These are phyloP conservation scores for Acrocephalus scirpaceus DNA, from an alignment of 2,797 vertebrate genomes.

Conservation along the genomic window DNA sequence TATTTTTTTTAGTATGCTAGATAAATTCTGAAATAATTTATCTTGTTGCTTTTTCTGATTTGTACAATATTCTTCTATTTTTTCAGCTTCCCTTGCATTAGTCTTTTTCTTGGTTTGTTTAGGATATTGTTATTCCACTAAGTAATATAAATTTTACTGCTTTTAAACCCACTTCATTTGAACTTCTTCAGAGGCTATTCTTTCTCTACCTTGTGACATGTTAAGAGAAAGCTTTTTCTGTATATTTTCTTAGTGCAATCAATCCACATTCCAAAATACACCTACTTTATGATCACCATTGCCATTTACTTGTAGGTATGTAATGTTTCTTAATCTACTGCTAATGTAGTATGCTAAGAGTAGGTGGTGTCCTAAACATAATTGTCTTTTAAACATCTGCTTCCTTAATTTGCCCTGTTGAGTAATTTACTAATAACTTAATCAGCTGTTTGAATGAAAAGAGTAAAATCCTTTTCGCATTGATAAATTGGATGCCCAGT, in stretches of 20 bases:
- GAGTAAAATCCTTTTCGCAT: not conserved
- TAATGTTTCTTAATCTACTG: not conserved
- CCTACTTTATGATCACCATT: not conserved
- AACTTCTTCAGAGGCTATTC: not conserved
- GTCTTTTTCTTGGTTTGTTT: not conserved
- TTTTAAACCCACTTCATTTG: not conserved
- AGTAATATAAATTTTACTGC: not conserved
- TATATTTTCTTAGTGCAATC: not conserved
- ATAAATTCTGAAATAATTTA: not conserved
- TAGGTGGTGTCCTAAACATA: not conserved
- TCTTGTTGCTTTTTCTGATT: not conserved
- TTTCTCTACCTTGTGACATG: not conserved
- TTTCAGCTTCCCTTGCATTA: not conserved
- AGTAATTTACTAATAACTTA: not conserved
- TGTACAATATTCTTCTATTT: not conserved
- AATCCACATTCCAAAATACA: not conserved
- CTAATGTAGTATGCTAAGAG: not conserved
- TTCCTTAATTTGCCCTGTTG: not conserved
- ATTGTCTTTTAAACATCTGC: not conserved
- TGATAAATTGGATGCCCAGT: not conserved
- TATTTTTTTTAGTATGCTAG: not conserved
- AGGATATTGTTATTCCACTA: not conserved
- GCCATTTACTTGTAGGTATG: not conserved
- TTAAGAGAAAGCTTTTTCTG: not conserved
- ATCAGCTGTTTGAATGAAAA: not conserved